These are phyloP conservation scores for Paracyclopina nana DNA, from an alignment of 1,140 invertebrate species.

Conservation along the genomic window DNA sequence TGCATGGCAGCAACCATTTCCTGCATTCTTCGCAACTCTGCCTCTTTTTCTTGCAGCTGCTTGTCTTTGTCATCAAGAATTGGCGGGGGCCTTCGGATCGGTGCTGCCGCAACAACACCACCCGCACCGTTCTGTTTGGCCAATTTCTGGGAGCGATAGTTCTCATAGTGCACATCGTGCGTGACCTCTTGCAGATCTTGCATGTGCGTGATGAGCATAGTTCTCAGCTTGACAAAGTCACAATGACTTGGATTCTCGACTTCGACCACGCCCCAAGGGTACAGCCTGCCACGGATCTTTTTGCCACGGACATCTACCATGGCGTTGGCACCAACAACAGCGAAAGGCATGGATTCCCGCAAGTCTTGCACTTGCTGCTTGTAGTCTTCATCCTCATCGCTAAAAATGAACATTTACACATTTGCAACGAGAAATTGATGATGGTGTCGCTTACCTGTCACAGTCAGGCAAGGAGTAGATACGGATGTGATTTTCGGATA, in stretches of 20 bases:
- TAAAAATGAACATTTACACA: constrained; percentile 3
- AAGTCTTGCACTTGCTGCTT: constrained; percentile 23
- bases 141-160: constrained; percentile 25
- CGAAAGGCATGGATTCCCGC: constrained; percentile 26
- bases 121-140: constrained; percentile 4
- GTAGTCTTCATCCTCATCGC: constrained; percentile 28
- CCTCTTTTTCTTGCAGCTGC: constrained; percentile 26
- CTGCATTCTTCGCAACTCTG: constrained; percentile 72
- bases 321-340: constrained; percentile 31
- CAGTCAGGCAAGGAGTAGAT: constrained; percentile 39
- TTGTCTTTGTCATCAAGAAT: constrained; percentile 19
- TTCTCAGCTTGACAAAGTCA: constrained; percentile 39
- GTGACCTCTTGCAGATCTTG: constrained; percentile 25
- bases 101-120: not conserved
- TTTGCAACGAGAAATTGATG: not conserved
- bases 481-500: constrained; percentile 34
- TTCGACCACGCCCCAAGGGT: constrained; percentile 43
- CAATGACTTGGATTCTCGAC: constrained; percentile 43
- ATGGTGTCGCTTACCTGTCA: constrained; percentile 19
- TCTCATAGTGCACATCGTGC: constrained; percentile 36
- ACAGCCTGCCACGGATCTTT: constrained; percentile 32
- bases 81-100: constrained; percentile 10
- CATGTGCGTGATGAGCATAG: constrained; percentile 28
- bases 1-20: constrained; percentile 17
- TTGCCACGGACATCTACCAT: constrained; percentile 28